Conservation (phyloP, 2,113 vertebrate species). For the Thinocorus orbignyianus region DNA sequence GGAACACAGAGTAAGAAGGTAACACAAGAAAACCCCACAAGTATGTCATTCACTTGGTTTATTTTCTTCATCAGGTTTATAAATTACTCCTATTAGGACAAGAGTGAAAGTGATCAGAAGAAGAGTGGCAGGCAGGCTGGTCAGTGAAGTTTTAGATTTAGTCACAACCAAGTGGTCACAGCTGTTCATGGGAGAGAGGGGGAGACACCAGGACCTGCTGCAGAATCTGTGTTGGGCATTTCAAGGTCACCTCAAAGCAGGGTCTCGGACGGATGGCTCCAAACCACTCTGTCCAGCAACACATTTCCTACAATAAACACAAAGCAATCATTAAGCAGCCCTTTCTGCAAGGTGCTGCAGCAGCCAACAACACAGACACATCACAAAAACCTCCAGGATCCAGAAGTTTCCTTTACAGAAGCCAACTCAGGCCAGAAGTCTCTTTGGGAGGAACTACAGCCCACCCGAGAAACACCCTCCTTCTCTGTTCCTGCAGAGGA, state of each 20-base stretch:
- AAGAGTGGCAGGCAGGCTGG: neutral
- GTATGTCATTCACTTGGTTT: neutral
- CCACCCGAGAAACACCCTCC: neutral
- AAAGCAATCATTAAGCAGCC: neutral
- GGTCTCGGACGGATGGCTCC: neutral
- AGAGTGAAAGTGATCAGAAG: neutral
- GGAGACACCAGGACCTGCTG: neutral
- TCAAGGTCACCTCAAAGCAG: neutral
- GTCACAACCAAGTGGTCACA: neutral
- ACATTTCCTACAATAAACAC: constrained; percentile 11
- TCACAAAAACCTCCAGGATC: neutral
- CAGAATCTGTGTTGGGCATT: neutral
- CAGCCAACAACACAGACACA: neutral
- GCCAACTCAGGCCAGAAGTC: fast-evolving
- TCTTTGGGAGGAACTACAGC: neutral
- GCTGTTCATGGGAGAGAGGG: neutral
- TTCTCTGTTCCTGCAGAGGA: neutral
- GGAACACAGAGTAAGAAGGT: neutral
- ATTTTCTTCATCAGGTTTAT: constrained; percentile 7
- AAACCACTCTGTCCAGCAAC: neutral
- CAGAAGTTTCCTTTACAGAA: neutral
- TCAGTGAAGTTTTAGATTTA: neutral
- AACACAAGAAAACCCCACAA: neutral
- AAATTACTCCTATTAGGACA: neutral
- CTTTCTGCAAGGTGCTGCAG: neutral